Percentiles rank a stretch among this genome's conserved stretches.
These are phyloP conservation scores for Ochropleura leucogaster DNA, from an alignment of 2,888 invertebrate species.

Conservation along the genomic window DNA sequence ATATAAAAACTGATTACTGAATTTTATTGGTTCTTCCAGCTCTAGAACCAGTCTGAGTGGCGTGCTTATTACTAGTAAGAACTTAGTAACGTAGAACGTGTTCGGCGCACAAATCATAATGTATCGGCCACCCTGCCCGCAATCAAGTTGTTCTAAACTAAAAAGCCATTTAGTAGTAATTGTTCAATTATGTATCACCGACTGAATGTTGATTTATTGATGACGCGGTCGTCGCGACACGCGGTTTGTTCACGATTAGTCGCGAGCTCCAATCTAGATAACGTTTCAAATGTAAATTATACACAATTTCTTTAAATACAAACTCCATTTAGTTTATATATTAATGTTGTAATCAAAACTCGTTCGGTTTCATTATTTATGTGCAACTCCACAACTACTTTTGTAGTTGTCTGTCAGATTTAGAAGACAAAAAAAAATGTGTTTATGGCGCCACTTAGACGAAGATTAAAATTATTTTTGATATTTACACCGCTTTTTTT, in stretches of 20 bases:
- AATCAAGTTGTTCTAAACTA: conserved; percentile 26
- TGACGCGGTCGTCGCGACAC: conserved; percentile 28
- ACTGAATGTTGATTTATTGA: conserved; percentile 52
- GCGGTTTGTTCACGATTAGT: conserved; percentile 44
- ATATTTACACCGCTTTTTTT: background rate
- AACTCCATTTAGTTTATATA: conserved; percentile 38
- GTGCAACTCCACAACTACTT: conserved; percentile 31
- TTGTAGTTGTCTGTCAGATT: conserved; percentile 18
- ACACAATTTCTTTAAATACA: conserved; percentile 46
- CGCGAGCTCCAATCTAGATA: conserved; percentile 43
- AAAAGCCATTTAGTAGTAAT: conserved; percentile 40
- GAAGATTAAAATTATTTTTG: background rate
- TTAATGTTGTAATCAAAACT: conserved; percentile 46
- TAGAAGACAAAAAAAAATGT: conserved; percentile 10
- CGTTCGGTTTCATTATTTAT: conserved; percentile 33
- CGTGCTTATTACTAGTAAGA: background rate
- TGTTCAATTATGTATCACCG: conserved; percentile 53
- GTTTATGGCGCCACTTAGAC: conserved; percentile 16
- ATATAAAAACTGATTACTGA: background rate
- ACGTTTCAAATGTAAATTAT: conserved; percentile 58
- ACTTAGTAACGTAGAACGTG: background rate
- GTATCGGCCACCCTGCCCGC: background rate
- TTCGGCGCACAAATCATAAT: background rate
- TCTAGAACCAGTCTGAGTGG: background rate
- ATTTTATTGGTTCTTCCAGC: background rate